Conservation (phyloP, 2,797 vertebrate genomes). For the Channa striata region DNA sequence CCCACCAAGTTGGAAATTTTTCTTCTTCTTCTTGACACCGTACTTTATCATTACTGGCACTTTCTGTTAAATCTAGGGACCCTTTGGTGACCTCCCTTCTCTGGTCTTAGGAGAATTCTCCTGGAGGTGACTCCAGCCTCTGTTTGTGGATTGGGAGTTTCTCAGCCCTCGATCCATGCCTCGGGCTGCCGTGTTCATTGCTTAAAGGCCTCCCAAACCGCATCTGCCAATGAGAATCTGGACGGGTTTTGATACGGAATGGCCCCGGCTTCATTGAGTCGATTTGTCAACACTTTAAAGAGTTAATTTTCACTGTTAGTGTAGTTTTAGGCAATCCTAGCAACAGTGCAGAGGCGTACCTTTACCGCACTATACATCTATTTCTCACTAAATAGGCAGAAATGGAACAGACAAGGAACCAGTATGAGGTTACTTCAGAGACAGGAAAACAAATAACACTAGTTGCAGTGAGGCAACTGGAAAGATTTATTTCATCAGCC, state of each 20-base stretch:
- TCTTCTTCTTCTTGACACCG: conserved; percentile 57
- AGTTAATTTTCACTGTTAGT: conserved; percentile 17
- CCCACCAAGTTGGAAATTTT: conserved; percentile 65
- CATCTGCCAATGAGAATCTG: conserved; percentile 59
- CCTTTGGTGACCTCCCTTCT: conserved; percentile 66
- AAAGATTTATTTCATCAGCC: conserved; percentile 28
- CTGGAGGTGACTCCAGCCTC: conserved; percentile 69
- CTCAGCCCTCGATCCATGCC: conserved; percentile 62
- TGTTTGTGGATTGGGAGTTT: conserved; percentile 45
- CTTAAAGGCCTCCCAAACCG: conserved; percentile 59
- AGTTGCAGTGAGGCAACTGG: conserved; percentile 20
- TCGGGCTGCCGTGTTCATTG: conserved; percentile 67
- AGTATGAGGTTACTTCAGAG: not conserved
- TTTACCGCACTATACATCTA: not conserved
- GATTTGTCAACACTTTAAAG: conserved; percentile 33
- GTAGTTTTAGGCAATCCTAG: not conserved
- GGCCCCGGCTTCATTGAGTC: conserved; percentile 24
- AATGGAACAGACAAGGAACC: conserved; percentile 9
- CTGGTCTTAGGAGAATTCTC: conserved; percentile 66
- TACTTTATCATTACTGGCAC: conserved; percentile 72
- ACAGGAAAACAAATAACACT: conserved; percentile 19
- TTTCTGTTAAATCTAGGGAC: conserved; percentile 66
- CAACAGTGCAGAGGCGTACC: conserved; percentile 8
- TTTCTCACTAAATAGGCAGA: conserved; percentile 18
- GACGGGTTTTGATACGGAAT: conserved; percentile 56